Conservation (phyloP, 2,113 vertebrate species). For the Planiliza haematocheilus region DNA sequence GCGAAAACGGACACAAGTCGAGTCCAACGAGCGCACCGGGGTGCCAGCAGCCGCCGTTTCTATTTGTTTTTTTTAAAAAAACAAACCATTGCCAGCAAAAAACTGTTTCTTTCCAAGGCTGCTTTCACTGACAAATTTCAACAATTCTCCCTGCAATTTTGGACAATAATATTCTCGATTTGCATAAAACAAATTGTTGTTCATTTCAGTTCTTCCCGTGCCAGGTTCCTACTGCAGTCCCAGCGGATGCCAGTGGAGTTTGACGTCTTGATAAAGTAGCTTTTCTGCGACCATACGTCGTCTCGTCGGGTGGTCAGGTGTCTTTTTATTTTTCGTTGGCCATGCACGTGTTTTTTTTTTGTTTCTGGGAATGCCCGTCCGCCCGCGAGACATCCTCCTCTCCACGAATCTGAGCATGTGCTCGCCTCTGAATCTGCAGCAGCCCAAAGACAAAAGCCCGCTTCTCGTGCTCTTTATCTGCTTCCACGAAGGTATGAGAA, state of each 20-base stretch:
- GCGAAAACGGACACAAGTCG: constrained; percentile 41
- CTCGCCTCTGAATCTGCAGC: constrained; percentile 1
- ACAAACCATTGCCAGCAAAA: constrained; percentile 43
- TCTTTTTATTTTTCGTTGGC: too few relatives aligned
- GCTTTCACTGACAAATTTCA: constrained; percentile 58
- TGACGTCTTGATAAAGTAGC: too few relatives aligned
- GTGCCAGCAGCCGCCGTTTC: constrained; percentile 56
- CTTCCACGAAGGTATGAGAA: too few relatives aligned
- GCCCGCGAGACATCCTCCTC: constrained; percentile 34
- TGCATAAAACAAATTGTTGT: constrained; percentile 61
- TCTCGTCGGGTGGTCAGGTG: constrained; percentile 32
- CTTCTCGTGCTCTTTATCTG: constrained; percentile 15
- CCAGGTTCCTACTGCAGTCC: constrained; percentile 43
- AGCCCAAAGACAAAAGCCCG: constrained; percentile 8
- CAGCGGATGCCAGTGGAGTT: constrained; percentile 24
- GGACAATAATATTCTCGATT: constrained; percentile 57
- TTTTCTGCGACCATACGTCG: not conserved
- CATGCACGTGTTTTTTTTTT: constrained; percentile 20
- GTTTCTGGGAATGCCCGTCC: constrained; percentile 45
- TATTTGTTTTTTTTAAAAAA: not conserved
- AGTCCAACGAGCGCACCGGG: constrained; percentile 28
- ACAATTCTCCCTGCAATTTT: constrained; percentile 59
- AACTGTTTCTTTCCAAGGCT: constrained; percentile 55
- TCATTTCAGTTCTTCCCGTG: constrained; percentile 20
- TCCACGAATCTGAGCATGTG: constrained; percentile 49